Evolutionary conservation across 2,797 vertebrate species (phyloP).

Genomic region (Alfaro cultratus): DNA sequence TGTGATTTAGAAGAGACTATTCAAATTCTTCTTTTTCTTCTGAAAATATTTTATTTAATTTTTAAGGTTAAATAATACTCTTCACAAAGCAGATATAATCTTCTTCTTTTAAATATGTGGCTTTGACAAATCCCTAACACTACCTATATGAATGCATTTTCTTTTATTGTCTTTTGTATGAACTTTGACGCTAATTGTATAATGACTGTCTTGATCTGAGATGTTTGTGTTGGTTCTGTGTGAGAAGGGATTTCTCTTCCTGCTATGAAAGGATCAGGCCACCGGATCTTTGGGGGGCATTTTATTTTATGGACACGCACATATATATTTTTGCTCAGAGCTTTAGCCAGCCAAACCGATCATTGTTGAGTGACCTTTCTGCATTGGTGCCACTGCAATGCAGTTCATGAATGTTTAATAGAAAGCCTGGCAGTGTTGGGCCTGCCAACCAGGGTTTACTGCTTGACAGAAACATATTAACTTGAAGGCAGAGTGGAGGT

Average conservation of each 20-base stretch:
- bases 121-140: background rate
- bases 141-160: background rate
- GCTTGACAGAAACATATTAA: constrained; percentile 67
- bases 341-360: constrained; percentile 59
- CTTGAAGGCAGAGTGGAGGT: constrained; percentile 62
- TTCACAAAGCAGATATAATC: background rate
- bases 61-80: background rate
- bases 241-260: constrained; percentile 47
- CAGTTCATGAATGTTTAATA: constrained; percentile 81
- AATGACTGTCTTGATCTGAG: constrained; percentile 13
- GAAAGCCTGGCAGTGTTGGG: constrained; percentile 66
- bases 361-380: constrained; percentile 77
- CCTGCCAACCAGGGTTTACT: constrained; percentile 62
- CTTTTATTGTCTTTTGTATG: background rate
- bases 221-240: constrained; percentile 6
- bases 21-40: background rate
- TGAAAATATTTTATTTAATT: background rate
- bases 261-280: constrained; percentile 32
- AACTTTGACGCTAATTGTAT: constrained; percentile 1
- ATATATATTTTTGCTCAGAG: constrained; percentile 23
- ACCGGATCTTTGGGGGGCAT: constrained; percentile 43
- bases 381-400: constrained; percentile 69
- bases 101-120: background rate
- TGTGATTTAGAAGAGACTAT: background rate
- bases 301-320: constrained; percentile 44